Conservation (phyloP, 2,888 invertebrate species). For the Drosophila algonquin region DNA sequence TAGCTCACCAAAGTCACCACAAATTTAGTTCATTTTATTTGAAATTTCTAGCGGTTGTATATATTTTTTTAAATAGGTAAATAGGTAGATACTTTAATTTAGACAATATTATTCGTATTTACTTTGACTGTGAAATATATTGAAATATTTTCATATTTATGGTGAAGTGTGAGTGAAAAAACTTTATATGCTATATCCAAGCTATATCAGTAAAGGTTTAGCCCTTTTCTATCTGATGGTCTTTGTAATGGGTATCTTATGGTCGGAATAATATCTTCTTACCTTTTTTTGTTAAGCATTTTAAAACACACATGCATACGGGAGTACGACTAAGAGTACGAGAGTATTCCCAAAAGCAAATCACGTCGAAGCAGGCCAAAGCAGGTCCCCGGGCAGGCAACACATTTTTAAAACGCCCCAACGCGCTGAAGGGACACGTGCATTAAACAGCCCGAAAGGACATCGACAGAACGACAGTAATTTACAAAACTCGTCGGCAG, state of each 20-base stretch:
- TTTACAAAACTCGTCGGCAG: constrained; percentile 66
- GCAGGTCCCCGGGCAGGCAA: constrained; percentile 51
- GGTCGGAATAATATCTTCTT: constrained; percentile 6
- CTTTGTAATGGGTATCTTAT: background rate
- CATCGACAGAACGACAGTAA: constrained; percentile 60
- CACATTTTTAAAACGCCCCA: constrained; percentile 72
- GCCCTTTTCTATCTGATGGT: too few species aligned
- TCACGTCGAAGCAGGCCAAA: constrained; percentile 53
- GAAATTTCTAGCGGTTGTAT: constrained; percentile 47
- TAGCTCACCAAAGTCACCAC: constrained; percentile 1
- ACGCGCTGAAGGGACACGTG: constrained; percentile 69
- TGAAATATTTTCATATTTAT: too few species aligned
- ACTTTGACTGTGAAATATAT: too few species aligned
- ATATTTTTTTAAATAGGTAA: too few species aligned
- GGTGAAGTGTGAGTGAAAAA: too few species aligned
- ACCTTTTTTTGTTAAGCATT: constrained; percentile 16
- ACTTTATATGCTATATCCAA: too few species aligned
- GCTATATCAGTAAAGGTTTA: too few species aligned
- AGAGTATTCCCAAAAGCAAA: constrained; percentile 27
- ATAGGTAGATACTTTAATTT: too few species aligned
- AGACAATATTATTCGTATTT: too few species aligned
- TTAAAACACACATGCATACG: constrained; percentile 18
- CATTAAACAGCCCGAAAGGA: constrained; percentile 75
- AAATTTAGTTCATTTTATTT: constrained; percentile 54
- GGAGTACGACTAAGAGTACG: background rate